Percentiles rank a stretch among this genome's conserved stretches.
phyloP scores from a whole-genome alignment of 2,113 vertebrate species.

The Gymnobelideus leadbeateri region DNA sequence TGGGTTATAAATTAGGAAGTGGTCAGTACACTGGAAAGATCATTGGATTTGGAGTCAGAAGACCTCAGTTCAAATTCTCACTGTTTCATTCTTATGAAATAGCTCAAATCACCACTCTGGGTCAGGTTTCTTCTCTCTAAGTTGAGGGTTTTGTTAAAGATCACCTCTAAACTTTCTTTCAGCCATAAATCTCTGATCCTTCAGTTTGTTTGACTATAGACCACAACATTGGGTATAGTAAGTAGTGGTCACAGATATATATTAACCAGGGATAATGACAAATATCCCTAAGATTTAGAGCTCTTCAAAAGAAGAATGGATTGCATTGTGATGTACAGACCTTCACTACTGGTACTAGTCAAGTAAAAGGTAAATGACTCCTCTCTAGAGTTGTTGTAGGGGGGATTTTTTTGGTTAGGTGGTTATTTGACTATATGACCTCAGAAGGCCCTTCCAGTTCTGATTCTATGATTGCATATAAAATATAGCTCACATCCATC shows the following conservation, averaged over 20 bases:
- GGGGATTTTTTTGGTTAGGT: neutral
- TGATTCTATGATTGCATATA: neutral
- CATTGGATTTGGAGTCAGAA: neutral
- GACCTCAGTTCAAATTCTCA: neutral
- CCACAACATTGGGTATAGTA: neutral
- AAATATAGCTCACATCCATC: neutral
- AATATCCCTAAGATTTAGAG: neutral
- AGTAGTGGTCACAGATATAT: neutral
- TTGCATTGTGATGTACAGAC: neutral
- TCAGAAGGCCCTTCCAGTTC: neutral
- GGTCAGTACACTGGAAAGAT: neutral
- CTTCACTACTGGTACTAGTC: neutral
- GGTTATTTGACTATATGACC: neutral
- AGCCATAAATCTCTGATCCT: neutral
- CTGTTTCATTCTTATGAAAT: neutral
- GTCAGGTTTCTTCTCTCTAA: neutral
- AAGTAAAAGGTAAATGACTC: neutral
- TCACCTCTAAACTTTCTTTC: neutral
- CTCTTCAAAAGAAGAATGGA: neutral
- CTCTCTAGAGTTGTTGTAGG: neutral
- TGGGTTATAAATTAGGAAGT: neutral
- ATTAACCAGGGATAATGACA: neutral
- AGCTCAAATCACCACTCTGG: neutral
- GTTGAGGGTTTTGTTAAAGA: neutral
- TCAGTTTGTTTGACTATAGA: neutral